phyloP scores from a whole-genome alignment of 2,888 invertebrate genomes.

The Drosophila koepferae region DNA sequence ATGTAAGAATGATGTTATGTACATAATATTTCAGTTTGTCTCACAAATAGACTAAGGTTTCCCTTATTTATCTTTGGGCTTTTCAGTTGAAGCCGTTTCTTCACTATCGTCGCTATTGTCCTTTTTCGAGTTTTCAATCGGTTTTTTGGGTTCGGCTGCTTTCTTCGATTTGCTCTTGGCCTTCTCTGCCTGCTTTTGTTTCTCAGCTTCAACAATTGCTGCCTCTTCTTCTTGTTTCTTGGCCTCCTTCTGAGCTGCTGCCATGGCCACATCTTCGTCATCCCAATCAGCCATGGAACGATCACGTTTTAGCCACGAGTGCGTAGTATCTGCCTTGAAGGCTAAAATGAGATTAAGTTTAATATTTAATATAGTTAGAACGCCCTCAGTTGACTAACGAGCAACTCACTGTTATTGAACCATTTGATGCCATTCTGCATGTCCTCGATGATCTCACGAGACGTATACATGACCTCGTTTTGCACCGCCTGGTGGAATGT shows the following conservation, averaged over 20 bases:
- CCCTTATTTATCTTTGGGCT: conserved; percentile 48
- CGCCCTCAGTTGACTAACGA: background rate
- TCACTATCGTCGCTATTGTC: conserved; percentile 29
- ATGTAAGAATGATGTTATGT: conserved; percentile 27
- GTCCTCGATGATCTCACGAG: conserved; percentile 88
- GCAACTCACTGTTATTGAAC: conserved; percentile 87
- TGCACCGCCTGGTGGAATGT: conserved; percentile 88
- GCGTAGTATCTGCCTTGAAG: conserved; percentile 76
- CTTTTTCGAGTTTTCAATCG: conserved; percentile 44
- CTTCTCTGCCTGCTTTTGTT: conserved; percentile 70
- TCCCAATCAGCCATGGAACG: conserved; percentile 89
- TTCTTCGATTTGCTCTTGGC: conserved; percentile 58
- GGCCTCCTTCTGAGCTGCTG: conserved; percentile 77
- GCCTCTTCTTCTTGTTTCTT: conserved; percentile 74
- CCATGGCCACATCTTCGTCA: conserved; percentile 85
- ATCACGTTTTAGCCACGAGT: conserved; percentile 84
- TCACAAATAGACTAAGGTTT: background rate
- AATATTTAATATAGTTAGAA: background rate
- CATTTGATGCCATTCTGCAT: conserved; percentile 89
- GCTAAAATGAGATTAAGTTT: conserved; percentile 47
- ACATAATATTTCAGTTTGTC: conserved; percentile 23
- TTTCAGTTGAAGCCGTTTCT: conserved; percentile 35
- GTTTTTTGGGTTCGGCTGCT: conserved; percentile 38
- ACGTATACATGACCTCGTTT: conserved; percentile 88
- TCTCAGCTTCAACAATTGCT: conserved; percentile 73